Base-by-base conservation (phyloP, 2,888 invertebrate genomes). In the Ichneumoninae sp. region DNA sequence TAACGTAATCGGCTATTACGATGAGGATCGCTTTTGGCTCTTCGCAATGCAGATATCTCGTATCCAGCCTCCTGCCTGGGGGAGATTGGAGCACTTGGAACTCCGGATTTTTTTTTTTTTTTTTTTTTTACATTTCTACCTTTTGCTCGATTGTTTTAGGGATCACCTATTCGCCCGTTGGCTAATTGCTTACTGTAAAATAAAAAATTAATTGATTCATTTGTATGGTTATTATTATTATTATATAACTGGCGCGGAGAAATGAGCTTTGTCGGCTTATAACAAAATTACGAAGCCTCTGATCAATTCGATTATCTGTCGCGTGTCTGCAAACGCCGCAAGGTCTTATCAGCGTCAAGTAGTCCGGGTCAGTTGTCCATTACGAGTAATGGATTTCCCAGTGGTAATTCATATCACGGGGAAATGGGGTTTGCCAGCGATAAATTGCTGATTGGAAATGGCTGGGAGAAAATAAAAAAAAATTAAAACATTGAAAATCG, bases 1-100 rank as follows among this genome's bases (percentile, higher is more conserved):
- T 36, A 54, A n/a, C 30, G 60, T 26, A 57, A 73, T 57, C 44
- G 26, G 13, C 73, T 44, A 44, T 44, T 60, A 60, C 26, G 57
- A 26, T 26, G 13, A 47, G 44, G 10, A 22, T 22, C 22, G 26
- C 10, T 57, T 13, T 57, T 66, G 60, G 44, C 44, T 57, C 44
- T 73, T 44, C 26, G 30, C 16, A 44, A 26, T 57, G 26, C 40
- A 16, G 40, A 73, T 60, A 57, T 57, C 57, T 26, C 57, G 26
- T 8, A 54, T 19, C 22, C 26, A 13, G 10, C 22, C 13, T 22
- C 3, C 4, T 57, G 13, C 1, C 26, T 57, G 57, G 4, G 54
- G 8, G 22, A 54, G 19, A 54, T 8, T 54, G 7, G 44, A 44
- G 13, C 44, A 44, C 7, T 8, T 1, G 19, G 22, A 54, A 54